Percentiles rank a stretch among this genome's conserved stretches.
Evolutionary conservation across 2,113 vertebrate genomes (phyloP).

Genomic region (Vicugna pacos): DNA sequence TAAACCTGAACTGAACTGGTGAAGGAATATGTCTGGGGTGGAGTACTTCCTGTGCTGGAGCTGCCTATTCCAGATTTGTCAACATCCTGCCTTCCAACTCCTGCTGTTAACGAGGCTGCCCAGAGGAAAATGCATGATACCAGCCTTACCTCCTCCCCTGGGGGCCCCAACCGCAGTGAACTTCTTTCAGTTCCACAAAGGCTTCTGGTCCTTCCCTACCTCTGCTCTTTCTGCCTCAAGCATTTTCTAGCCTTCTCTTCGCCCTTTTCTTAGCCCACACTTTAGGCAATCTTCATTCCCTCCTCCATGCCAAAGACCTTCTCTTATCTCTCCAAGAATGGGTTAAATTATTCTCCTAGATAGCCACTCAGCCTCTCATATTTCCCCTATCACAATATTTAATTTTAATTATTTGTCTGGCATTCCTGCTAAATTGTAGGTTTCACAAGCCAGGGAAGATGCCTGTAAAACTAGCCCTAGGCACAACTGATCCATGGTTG

Average conservation of each 20-base stretch:
- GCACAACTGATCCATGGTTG: not conserved
- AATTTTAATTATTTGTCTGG: not conserved
- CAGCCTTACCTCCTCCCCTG: not conserved
- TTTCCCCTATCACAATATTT: not conserved
- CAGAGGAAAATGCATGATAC: not conserved
- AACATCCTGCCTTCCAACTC: conserved; percentile 4
- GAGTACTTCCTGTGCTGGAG: not conserved
- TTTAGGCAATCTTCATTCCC: not conserved
- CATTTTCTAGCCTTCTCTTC: not conserved
- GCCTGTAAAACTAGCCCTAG: not conserved
- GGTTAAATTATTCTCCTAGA: not conserved
- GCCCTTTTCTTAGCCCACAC: not conserved
- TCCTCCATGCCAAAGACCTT: not conserved
- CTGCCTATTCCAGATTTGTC: not conserved
- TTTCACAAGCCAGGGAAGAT: not conserved
- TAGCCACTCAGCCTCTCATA: not conserved
- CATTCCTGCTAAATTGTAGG: not conserved
- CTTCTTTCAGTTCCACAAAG: not conserved
- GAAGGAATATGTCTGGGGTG: not conserved
- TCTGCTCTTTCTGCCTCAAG: not conserved
- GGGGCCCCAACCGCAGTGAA: not conserved
- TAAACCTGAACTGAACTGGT: not conserved
- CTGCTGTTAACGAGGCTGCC: not conserved
- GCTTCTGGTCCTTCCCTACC: not conserved
- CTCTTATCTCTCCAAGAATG: not conserved